Base-by-base conservation (phyloP, 1,140 invertebrate species). In the Samia ricini region DNA sequence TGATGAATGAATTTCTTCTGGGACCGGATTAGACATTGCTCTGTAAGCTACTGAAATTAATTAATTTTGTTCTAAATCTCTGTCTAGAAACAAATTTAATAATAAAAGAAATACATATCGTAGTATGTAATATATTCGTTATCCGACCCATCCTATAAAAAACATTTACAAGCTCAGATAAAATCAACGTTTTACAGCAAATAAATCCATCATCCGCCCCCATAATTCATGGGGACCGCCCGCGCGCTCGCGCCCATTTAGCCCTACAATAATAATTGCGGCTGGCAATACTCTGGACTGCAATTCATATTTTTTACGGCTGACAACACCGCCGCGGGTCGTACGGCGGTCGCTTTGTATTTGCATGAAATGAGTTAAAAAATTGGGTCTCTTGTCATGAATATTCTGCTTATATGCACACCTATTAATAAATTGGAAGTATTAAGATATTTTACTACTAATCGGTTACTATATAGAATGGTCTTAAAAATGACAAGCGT, bases 141-240 rank as follows among this genome's bases (percentile, higher is more conserved):
- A 42, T 42, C 33, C 33, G 33, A 42, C 4, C 33, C 12, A 42
- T 42, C 33, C 33, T 15, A 42, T 42, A 42, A 42, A 42, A n/a
- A 42, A 42, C 12, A 42, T 42, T 42, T 42, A 42, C 33, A 42
- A 42, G 10, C 8, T 15, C 7, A 42, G 33, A 15, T 42, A 42
- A 42, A 42, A 42, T 42, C 33, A 15, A 42, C 33, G 33, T 42
- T 12, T 42, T 42, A 42, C 33, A 42, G 33, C 33, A 24, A 36
- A 59, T 63, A 63, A 63, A 63, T 63, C 62, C 57, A 42, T 52
- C 24, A 58, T 15, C 48, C 50, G 18, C 48, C 50, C 7, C 57
- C 50, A 64, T 60, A 64, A 60, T 20, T 60, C 56, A 64, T 29
- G n/a, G 61, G 7, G 63, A 64, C 63, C 63, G 57, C 63, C 63